These are phyloP conservation scores for Todiramphus saurophagus DNA, from an alignment of 2,113 vertebrate species.

Conservation along the genomic window DNA sequence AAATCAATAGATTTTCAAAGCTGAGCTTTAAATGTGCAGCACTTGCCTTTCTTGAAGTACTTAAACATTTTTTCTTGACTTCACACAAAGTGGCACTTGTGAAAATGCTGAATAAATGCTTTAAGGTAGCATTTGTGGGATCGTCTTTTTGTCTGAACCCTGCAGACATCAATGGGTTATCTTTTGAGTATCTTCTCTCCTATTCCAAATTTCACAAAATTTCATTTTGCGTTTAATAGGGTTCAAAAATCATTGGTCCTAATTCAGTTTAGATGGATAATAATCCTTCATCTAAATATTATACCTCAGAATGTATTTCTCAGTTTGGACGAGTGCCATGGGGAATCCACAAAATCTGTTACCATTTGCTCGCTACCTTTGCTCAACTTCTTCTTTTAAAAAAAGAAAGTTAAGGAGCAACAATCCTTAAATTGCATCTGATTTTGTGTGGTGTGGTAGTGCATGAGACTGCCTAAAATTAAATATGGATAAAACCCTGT, in stretches of 20 bases:
- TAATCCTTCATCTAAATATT: not conserved
- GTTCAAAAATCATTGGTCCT: not conserved
- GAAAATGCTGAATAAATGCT: not conserved
- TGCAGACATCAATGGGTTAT: not conserved
- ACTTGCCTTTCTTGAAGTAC: not conserved
- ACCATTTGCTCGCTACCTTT: not conserved
- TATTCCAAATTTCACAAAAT: not conserved
- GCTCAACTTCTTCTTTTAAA: not conserved
- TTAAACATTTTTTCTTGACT: not conserved
- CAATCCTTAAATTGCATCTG: not conserved
- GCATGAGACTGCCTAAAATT: not conserved
- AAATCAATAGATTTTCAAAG: not conserved
- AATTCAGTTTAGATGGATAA: not conserved
- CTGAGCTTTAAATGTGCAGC: not conserved
- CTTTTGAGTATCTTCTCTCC: not conserved
- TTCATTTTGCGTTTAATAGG: not conserved
- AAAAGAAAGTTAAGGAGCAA: not conserved
- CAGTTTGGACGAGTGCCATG: not conserved
- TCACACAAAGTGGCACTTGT: not conserved
- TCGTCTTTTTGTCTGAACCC: not conserved
- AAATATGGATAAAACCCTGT: not conserved
- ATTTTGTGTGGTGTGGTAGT: not conserved
- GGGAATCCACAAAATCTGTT: not conserved
- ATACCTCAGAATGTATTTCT: not conserved
- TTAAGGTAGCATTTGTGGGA: not conserved